Evolutionary conservation across 2,797 vertebrate species (phyloP).

Genomic region (Neosalanx taihuensis): DNA sequence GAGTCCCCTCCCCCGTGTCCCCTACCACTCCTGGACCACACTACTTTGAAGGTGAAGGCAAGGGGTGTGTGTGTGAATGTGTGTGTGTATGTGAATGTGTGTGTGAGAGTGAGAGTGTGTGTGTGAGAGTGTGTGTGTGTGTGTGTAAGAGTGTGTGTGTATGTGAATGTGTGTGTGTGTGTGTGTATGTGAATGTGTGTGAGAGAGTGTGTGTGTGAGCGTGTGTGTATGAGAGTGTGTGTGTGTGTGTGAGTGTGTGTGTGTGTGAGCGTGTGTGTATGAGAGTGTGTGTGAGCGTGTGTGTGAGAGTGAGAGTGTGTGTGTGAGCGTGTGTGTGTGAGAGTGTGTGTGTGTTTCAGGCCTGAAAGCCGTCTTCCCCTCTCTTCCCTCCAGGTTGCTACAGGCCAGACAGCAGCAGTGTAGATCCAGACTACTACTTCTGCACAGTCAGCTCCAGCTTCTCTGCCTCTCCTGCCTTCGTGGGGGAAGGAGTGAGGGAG

Average conservation of each 20-base stretch:
- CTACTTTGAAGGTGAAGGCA: slow-evolving; percentile 86
- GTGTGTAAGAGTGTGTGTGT: neutral
- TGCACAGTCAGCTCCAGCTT: slow-evolving; percentile 94
- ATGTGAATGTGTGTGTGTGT: neutral
- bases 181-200: neutral
- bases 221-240: neutral
- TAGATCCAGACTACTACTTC: slow-evolving; percentile 92
- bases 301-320: neutral
- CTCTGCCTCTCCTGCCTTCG: slow-evolving; percentile 88
- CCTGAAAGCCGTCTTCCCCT: neutral
- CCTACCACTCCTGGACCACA: slow-evolving; percentile 81
- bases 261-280: neutral
- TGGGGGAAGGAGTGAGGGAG: slow-evolving; percentile 79
- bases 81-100: neutral
- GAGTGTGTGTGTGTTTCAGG: neutral
- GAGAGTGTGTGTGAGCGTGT: neutral
- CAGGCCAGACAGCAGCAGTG: slow-evolving; percentile 79
- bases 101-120: neutral
- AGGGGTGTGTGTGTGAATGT: neutral
- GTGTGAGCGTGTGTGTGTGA: neutral
- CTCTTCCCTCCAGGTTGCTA: slow-evolving; percentile 72
- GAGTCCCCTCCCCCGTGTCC: slow-evolving; percentile 82
- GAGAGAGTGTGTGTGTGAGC: neutral
- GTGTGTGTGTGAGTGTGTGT: neutral
- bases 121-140: neutral